Evolutionary conservation across 2,888 invertebrate species (phyloP).

Genomic region (Choristoneura rosaceana): DNA sequence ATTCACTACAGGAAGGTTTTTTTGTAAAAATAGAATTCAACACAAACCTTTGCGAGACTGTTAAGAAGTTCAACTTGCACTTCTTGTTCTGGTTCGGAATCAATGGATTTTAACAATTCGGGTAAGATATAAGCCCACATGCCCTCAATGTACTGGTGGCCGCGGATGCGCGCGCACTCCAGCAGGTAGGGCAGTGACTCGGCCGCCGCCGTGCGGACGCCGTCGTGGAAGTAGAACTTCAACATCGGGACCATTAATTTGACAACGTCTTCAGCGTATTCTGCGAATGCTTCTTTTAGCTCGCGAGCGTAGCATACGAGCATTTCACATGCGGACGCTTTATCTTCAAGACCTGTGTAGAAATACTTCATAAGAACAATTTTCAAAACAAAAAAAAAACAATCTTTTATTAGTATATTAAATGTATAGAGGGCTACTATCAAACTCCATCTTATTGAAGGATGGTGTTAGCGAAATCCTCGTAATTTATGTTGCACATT

Average conservation of each 20-base stretch:
- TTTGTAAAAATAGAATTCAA: not conserved
- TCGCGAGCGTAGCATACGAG: slow-evolving; percentile 97
- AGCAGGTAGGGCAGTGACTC: slow-evolving; percentile 95
- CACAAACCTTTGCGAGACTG: slow-evolving; percentile 89
- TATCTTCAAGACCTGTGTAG: slow-evolving; percentile 93
- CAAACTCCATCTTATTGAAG: slow-evolving; percentile 77
- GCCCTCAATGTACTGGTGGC: slow-evolving; percentile 86
- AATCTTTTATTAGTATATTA: not conserved
- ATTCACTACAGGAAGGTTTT: too few species aligned
- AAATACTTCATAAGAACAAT: slow-evolving; percentile 16
- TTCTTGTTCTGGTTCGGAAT: slow-evolving; percentile 95
- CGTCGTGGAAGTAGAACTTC: slow-evolving; percentile 97
- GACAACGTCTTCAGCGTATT: slow-evolving; percentile 88
- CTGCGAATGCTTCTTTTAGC: slow-evolving; percentile 91
- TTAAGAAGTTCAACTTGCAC: slow-evolving; percentile 93
- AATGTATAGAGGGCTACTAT: slow-evolving; percentile 80
- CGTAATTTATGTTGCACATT: slow-evolving; percentile 74
- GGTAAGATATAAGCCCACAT: slow-evolving; percentile 97
- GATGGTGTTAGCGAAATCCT: slow-evolving; percentile 82
- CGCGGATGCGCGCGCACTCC: slow-evolving; percentile 94
- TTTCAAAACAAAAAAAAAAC: not conserved
- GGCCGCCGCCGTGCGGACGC: slow-evolving; percentile 96
- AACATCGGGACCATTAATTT: slow-evolving; percentile 95
- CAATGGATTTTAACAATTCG: slow-evolving; percentile 94
- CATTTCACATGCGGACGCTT: slow-evolving; percentile 98